These are phyloP conservation scores for Turdus rufiventris DNA, from an alignment of 2,113 vertebrate genomes.

Conservation along the genomic window DNA sequence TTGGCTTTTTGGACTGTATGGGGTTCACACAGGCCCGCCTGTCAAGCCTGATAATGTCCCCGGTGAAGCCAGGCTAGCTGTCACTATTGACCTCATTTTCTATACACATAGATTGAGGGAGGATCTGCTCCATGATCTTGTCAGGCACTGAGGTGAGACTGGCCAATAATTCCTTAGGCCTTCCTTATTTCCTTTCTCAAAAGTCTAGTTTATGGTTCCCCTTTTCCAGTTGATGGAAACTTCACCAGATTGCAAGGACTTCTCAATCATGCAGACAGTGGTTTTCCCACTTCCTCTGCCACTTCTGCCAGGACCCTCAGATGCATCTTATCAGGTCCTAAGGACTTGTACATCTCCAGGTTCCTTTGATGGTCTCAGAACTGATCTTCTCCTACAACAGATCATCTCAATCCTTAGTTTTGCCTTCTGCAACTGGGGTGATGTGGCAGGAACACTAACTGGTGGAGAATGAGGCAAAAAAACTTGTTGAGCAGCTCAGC, in stretches of 20 bases:
- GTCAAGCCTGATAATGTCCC: background rate
- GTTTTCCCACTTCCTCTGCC: background rate
- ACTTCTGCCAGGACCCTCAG: background rate
- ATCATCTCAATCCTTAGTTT: background rate
- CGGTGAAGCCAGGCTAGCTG: background rate
- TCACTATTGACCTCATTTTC: background rate
- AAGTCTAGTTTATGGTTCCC: background rate
- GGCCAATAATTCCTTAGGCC: background rate
- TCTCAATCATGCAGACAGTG: background rate
- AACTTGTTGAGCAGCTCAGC: fast-evolving
- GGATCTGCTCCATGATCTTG: background rate
- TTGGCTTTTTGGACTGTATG: background rate
- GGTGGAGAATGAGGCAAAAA: background rate
- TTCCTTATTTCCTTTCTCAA: background rate
- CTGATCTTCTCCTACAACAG: background rate
- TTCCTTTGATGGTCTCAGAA: background rate
- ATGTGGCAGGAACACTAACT: background rate
- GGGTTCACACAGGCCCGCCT: no score
- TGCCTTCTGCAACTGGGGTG: background rate
- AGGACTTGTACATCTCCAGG: background rate
- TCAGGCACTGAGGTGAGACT: background rate
- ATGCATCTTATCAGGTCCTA: background rate
- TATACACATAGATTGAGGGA: background rate
- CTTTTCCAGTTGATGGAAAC: background rate
- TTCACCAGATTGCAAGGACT: background rate